phyloP scores from a whole-genome alignment of 1,140 invertebrate genomes.

The Cecropterus lyciades region DNA sequence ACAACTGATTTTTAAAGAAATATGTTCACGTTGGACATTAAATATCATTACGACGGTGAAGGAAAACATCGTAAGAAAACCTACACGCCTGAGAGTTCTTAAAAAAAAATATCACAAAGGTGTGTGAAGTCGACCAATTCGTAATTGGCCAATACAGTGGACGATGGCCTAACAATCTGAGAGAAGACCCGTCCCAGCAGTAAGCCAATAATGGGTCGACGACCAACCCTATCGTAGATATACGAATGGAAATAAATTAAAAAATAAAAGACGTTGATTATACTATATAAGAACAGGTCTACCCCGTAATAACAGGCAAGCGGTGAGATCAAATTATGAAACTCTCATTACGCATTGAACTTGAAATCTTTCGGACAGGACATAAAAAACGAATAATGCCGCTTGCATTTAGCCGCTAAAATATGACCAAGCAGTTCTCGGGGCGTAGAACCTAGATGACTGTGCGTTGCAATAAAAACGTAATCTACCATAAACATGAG shows the following conservation, averaged over 20 bases:
- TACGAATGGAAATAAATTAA: slow-evolving; percentile 34
- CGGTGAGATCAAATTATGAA: slow-evolving; percentile 53
- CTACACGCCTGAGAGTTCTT: too few species aligned
- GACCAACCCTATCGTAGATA: slow-evolving; percentile 18
- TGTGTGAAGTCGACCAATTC: too few species aligned
- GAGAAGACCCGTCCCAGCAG: too few species aligned
- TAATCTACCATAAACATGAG: neutral
- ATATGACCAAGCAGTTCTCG: slow-evolving; percentile 22
- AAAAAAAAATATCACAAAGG: too few species aligned
- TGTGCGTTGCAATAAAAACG: slow-evolving; percentile 7
- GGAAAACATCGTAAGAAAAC: too few species aligned
- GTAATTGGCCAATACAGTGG: too few species aligned
- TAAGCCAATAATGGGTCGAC: too few species aligned
- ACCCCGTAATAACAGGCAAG: slow-evolving; percentile 59
- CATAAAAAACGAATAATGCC: slow-evolving; percentile 22
- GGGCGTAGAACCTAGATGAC: slow-evolving; percentile 13
- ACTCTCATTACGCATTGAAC: slow-evolving; percentile 63
- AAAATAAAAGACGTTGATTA: slow-evolving; percentile 46
- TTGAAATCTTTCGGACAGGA: slow-evolving; percentile 39
- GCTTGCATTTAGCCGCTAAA: slow-evolving; percentile 24
- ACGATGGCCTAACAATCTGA: too few species aligned
- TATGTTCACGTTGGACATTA: too few species aligned
- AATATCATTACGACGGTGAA: too few species aligned
- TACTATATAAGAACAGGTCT: slow-evolving; percentile 49
- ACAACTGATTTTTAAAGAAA: too few species aligned